Conservation (phyloP, 2,888 invertebrate species). For the Hemicrepidius hirtus region DNA sequence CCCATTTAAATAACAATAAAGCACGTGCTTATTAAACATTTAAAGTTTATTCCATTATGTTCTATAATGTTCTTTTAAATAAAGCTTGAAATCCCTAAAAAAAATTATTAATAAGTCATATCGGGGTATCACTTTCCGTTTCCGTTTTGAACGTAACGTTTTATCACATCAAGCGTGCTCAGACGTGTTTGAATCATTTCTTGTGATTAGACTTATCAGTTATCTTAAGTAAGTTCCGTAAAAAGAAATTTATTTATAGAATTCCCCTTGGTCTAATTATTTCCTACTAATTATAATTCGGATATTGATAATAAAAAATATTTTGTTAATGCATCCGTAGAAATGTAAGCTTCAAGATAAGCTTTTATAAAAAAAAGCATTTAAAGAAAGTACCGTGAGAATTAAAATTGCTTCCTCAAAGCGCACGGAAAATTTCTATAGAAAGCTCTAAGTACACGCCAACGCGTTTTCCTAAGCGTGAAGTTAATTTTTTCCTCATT, state of each 20-base stretch:
- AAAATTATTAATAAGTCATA: background rate
- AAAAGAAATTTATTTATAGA: slow-evolving; percentile 37
- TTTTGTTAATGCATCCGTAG: too few species aligned
- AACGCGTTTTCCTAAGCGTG: background rate
- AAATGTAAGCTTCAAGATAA: too few species aligned
- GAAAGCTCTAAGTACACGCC: slow-evolving; percentile 1
- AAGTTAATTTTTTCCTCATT: slow-evolving; percentile 2
- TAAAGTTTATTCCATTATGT: background rate
- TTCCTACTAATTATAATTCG: background rate
- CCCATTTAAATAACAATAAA: too few species aligned
- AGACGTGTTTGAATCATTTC: slow-evolving; percentile 55
- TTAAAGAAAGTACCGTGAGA: slow-evolving; percentile 47
- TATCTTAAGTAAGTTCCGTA: slow-evolving; percentile 50
- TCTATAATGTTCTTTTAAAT: background rate
- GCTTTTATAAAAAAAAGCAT: background rate
- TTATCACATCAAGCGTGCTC: slow-evolving; percentile 57
- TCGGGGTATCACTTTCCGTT: slow-evolving; percentile 58
- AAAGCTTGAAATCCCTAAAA: background rate
- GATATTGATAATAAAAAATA: background rate
- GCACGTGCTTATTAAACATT: too few species aligned
- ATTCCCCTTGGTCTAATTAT: slow-evolving; percentile 4
- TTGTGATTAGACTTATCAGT: slow-evolving; percentile 55
- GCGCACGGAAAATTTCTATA: slow-evolving; percentile 22
- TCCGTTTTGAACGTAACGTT: slow-evolving; percentile 60
- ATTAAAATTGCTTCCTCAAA: slow-evolving; percentile 42